Conservation (phyloP, 2,113 vertebrate genomes). For the Motacilla alba region DNA sequence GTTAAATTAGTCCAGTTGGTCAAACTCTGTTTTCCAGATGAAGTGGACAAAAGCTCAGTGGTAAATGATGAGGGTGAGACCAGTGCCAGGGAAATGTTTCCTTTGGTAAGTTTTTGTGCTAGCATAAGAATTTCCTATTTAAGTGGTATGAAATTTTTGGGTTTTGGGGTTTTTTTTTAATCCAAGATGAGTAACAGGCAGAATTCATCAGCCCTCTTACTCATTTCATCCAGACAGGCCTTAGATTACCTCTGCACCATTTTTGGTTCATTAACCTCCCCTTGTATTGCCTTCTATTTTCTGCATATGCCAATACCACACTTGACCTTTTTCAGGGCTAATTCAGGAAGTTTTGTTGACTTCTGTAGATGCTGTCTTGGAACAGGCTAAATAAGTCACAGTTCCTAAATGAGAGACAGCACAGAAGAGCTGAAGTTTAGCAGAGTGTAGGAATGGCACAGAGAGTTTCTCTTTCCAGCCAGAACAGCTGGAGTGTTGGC, state of each 20-base stretch:
- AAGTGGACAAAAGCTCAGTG: not conserved
- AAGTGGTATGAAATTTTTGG: not conserved
- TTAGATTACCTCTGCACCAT: not conserved
- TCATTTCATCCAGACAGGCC: not conserved
- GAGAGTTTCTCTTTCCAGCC: not conserved
- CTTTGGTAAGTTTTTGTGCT: not conserved
- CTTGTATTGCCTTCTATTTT: not conserved
- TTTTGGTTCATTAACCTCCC: not conserved
- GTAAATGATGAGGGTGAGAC: not conserved
- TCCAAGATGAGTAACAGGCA: not conserved
- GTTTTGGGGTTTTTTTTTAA: not conserved
- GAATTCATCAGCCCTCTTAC: not conserved
- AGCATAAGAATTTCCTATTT: not conserved
- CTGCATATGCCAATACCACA: not conserved
- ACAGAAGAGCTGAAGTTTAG: not conserved
- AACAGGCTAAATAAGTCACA: not conserved
- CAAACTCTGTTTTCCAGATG: not conserved
- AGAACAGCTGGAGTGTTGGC: not conserved
- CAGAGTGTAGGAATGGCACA: accelerated
- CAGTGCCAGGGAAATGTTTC: not conserved
- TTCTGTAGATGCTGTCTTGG: not conserved
- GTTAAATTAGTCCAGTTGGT: not conserved
- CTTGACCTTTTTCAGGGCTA: accelerated
- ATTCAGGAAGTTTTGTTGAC: not conserved
- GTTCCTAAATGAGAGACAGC: not conserved